Percentiles rank a stretch among this genome's conserved stretches.
Conservation (phyloP, 2,888 invertebrate species). For the Brachyptera putata region DNA sequence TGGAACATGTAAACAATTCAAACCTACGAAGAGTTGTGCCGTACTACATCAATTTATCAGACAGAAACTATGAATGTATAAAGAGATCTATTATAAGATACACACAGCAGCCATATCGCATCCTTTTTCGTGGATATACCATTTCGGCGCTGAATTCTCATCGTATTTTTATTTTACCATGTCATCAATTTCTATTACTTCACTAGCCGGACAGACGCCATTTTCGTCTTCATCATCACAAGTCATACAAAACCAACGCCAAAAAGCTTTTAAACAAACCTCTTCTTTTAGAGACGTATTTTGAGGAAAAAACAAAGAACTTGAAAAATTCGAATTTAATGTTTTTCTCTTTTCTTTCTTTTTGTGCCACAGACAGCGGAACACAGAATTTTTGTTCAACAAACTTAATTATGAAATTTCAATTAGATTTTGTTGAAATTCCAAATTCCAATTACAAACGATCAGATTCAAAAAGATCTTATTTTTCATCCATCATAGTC, state of each 20-base stretch:
- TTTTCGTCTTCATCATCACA: not conserved
- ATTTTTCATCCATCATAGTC: too few relatives aligned
- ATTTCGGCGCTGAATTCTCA: not conserved
- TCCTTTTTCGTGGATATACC: not conserved
- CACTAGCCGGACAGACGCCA: not conserved
- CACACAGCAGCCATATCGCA: not conserved
- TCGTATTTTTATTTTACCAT: not conserved
- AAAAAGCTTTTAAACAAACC: not conserved
- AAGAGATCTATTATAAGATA: not conserved
- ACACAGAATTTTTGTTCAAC: too few relatives aligned
- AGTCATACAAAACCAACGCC: not conserved
- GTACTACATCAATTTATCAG: not conserved
- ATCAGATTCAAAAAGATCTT: too few relatives aligned
- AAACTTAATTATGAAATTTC: too few relatives aligned
- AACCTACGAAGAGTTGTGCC: not conserved
- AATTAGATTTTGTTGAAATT: too few relatives aligned
- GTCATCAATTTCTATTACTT: not conserved
- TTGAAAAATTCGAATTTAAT: too few relatives aligned
- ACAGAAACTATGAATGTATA: slow-evolving; percentile 2
- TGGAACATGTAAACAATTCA: slow-evolving; percentile 1
- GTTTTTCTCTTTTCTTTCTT: too few relatives aligned
- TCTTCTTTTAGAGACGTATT: not conserved
- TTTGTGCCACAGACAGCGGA: too few relatives aligned
- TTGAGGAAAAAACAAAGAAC: too few relatives aligned
- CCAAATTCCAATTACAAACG: too few relatives aligned